phyloP scores from a whole-genome alignment of 2,113 vertebrate genomes.

The Vidua chalybeata region DNA sequence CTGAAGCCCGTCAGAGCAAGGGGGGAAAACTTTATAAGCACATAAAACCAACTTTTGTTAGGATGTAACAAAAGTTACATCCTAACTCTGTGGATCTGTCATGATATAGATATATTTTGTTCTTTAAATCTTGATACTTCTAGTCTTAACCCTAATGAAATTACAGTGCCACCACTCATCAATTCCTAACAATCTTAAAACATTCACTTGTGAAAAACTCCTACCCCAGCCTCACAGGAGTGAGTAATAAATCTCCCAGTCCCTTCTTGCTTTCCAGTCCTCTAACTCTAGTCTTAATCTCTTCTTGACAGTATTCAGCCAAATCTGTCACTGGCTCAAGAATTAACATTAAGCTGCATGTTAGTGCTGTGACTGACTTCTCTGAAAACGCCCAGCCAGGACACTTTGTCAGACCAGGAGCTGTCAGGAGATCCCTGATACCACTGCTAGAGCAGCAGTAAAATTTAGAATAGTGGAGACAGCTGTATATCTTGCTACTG shows the following conservation, averaged over 20 bases:
- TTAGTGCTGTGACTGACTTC: neutral
- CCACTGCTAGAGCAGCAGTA: neutral
- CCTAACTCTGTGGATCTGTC: neutral
- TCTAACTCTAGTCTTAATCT: conserved; percentile 28
- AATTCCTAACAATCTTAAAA: neutral
- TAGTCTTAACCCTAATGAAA: neutral
- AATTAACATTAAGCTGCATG: neutral
- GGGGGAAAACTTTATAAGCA: neutral
- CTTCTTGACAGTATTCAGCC: neutral
- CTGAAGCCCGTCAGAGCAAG: neutral
- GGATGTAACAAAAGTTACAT: neutral
- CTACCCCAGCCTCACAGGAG: neutral
- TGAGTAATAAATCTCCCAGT: neutral
- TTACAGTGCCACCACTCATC: neutral
- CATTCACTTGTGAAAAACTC: neutral
- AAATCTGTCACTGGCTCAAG: neutral
- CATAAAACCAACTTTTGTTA: neutral
- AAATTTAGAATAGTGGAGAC: neutral
- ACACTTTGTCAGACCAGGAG: neutral
- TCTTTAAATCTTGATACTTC: neutral
- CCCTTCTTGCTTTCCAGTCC: neutral
- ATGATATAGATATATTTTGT: neutral
- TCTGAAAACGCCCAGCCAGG: neutral
- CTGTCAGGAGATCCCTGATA: neutral
- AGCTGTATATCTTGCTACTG: neutral